Conservation (phyloP, 2,888 invertebrate genomes). For the Parnassius apollo region DNA sequence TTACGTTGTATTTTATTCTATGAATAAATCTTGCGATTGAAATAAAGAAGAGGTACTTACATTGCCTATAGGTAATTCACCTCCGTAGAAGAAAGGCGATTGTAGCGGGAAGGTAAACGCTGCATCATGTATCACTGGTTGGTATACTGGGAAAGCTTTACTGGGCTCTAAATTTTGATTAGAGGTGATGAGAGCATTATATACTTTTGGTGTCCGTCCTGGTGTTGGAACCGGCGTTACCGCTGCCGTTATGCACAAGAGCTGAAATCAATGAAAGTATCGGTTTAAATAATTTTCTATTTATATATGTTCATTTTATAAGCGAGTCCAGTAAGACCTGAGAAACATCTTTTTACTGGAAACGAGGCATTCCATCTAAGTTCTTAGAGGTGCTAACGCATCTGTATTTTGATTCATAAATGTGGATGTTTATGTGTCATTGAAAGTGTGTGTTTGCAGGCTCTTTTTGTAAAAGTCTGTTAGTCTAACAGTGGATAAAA, state of each 20-base stretch:
- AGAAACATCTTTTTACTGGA: no score
- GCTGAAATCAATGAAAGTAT: constrained; percentile 45
- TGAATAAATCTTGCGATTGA: no score
- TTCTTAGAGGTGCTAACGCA: no score
- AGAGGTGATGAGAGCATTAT: constrained; percentile 89
- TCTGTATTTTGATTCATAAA: no score
- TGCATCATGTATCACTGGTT: constrained; percentile 85
- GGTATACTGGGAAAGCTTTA: constrained; percentile 87
- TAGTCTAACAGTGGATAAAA: no score
- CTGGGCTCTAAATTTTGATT: constrained; percentile 89
- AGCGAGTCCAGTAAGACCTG: no score
- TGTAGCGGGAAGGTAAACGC: constrained; percentile 76
- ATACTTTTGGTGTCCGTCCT: constrained; percentile 86
- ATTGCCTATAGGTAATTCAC: constrained; percentile 56
- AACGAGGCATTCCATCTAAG: no score
- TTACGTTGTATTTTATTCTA: no score
- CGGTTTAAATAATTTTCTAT: neutral
- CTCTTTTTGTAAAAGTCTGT: no score
- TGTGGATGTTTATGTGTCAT: no score
- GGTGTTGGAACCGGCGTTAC: constrained; percentile 62
- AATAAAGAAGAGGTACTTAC: constrained; percentile 43
- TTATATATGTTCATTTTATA: no score
- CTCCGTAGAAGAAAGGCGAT: constrained; percentile 58
- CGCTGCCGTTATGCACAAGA: constrained; percentile 46
- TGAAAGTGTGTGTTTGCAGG: no score